These are phyloP conservation scores for Lomographa bimaculata DNA, from an alignment of 2,888 invertebrate species.

Conservation along the genomic window DNA sequence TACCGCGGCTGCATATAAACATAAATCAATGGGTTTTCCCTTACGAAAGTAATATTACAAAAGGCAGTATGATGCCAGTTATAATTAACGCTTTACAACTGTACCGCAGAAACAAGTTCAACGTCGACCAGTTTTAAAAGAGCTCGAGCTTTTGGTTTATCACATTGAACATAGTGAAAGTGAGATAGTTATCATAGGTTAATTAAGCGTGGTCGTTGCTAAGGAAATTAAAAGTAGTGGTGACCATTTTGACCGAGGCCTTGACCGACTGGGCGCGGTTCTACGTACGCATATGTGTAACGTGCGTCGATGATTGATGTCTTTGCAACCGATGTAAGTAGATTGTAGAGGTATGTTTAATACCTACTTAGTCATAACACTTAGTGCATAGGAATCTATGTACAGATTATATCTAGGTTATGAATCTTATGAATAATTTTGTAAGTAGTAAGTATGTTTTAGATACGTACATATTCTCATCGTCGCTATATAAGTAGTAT, in stretches of 20 bases:
- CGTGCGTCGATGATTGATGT: slow-evolving; percentile 32
- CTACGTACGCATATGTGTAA: slow-evolving; percentile 27
- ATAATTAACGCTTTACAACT: slow-evolving; percentile 3
- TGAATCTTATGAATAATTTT: no score
- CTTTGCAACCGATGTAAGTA: not conserved
- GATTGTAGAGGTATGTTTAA: no score
- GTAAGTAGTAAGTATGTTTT: no score
- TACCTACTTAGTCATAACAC: no score
- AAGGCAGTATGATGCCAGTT: no score
- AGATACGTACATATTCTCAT: no score
- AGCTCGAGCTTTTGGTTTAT: slow-evolving; percentile 18
- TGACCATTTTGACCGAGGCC: slow-evolving; percentile 55
- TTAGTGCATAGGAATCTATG: no score
- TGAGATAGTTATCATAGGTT: slow-evolving; percentile 6
- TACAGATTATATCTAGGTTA: no score
- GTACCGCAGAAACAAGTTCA: slow-evolving; percentile 31
- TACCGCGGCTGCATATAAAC: slow-evolving; percentile 6
- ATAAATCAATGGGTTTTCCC: slow-evolving; percentile 9
- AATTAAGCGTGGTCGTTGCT: slow-evolving; percentile 25
- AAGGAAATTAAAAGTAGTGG: slow-evolving; percentile 50
- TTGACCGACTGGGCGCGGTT: slow-evolving; percentile 65
- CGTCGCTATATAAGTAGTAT: no score
- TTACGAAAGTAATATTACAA: no score
- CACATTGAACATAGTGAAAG: no score
- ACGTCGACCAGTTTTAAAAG: slow-evolving; percentile 14